These are phyloP conservation scores for Pollimyrus isidori DNA, from an alignment of 2,113 vertebrate species.

Conservation along the genomic window DNA sequence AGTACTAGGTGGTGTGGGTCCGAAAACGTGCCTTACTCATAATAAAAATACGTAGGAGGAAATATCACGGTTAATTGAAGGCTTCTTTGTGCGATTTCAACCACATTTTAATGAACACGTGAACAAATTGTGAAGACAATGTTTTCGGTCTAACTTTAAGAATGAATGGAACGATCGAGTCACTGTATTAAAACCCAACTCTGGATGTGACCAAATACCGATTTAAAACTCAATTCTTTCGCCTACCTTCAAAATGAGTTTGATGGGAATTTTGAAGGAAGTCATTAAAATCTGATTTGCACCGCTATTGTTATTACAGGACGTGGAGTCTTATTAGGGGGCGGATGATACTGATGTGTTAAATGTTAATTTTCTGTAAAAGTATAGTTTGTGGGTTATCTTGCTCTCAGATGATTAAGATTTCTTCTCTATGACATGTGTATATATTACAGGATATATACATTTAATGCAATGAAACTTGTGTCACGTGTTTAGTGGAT, in stretches of 20 bases:
- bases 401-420: background rate
- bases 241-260: background rate
- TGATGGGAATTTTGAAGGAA: background rate
- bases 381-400: background rate
- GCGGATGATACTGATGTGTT: background rate
- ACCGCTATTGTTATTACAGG: background rate
- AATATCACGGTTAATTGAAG: background rate
- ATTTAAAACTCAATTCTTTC: background rate
- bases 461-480: background rate
- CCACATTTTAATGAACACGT: background rate
- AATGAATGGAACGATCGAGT: background rate
- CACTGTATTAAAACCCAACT: background rate
- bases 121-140: background rate
- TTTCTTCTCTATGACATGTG: background rate
- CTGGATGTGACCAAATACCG: background rate
- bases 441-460: background rate
- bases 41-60: background rate
- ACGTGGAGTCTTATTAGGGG: background rate
- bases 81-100: background rate
- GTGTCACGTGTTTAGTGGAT: background rate
- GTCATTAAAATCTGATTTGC: background rate
- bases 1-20: background rate
- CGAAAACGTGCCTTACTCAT: background rate
- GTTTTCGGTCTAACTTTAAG: background rate
- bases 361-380: background rate